Percentiles rank a stretch among this genome's conserved stretches.
Conservation (phyloP, 1,140 invertebrate species). For the Drosophila jambulina region DNA sequence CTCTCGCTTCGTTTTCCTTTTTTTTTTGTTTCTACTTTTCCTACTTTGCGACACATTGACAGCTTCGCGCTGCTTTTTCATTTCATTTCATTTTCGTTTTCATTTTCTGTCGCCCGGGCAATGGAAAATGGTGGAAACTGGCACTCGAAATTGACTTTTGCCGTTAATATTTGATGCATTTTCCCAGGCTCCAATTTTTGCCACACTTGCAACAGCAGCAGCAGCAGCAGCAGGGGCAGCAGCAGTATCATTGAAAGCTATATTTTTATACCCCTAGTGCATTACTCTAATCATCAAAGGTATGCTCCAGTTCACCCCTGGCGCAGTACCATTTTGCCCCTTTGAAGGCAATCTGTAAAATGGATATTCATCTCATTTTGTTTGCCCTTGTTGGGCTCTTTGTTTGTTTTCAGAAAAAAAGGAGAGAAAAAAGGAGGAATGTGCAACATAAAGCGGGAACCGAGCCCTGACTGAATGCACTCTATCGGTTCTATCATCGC, state of each 20-base stretch:
- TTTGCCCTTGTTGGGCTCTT: conserved; percentile 26
- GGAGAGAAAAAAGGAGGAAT: neutral
- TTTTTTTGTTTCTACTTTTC: conserved; percentile 4
- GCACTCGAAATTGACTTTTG: conserved; percentile 66
- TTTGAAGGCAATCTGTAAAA: conserved; percentile 42
- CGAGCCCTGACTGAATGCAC: conserved; percentile 3
- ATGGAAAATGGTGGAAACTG: conserved; percentile 19
- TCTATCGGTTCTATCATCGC: conserved; percentile 49
- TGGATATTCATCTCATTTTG: conserved; percentile 67
- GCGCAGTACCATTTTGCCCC: neutral
- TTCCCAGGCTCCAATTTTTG: conserved; percentile 13
- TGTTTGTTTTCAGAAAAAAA: conserved; percentile 16
- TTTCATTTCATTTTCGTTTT: conserved; percentile 45
- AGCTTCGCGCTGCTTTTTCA: conserved; percentile 47
- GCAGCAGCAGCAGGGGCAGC: neutral
- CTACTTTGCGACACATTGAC: conserved; percentile 64
- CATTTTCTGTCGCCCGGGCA: conserved; percentile 18
- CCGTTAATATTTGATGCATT: conserved; percentile 56
- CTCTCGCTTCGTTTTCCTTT: too few species aligned
- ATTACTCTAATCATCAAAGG: conserved; percentile 77
- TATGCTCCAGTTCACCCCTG: neutral
- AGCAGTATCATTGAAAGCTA: conserved; percentile 14
- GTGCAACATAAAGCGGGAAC: neutral
- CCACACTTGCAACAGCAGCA: conserved; percentile 13
- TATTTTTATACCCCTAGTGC: conserved; percentile 61